A percentile compares a stretch with the other conserved stretches of the same genome.
phyloP scores from a whole-genome alignment of 2,888 invertebrate genomes.

The Eristalinus aeneus region DNA sequence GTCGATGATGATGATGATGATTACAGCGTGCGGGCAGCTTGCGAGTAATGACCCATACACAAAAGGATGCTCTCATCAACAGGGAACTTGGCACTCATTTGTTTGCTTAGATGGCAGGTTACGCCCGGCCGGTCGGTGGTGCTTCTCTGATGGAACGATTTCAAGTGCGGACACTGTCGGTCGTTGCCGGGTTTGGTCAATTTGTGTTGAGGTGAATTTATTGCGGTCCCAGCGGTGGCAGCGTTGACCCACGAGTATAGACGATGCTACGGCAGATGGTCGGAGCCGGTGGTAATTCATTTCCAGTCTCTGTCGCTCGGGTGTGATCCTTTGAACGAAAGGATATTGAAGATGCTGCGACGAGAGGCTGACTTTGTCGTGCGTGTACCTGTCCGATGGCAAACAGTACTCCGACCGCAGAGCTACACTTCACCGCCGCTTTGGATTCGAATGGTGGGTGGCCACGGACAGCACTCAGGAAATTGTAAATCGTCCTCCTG shows the following conservation, averaged over 20 bases:
- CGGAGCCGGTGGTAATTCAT: constrained; percentile 61
- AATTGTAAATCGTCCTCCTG: constrained; percentile 50
- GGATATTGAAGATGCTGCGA: constrained; percentile 36
- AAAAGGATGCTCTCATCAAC: constrained; percentile 61
- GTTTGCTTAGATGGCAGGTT: constrained; percentile 46
- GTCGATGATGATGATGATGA: constrained; percentile 7
- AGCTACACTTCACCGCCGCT: constrained; percentile 27
- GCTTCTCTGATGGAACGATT: constrained; percentile 19
- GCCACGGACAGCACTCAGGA: constrained; percentile 40
- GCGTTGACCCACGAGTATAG: constrained; percentile 43
- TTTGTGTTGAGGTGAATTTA: constrained; percentile 57
- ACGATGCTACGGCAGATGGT: constrained; percentile 59
- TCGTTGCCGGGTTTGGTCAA: constrained; percentile 50
- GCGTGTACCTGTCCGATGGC: constrained; percentile 18
- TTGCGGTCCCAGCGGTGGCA: constrained; percentile 46
- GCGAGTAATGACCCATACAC: constrained; percentile 64
- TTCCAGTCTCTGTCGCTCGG: constrained; percentile 53
- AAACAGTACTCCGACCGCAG: constrained; percentile 29
- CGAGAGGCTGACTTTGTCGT: constrained; percentile 5
- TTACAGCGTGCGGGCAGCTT: constrained; percentile 21
- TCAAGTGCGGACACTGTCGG: constrained; percentile 10
- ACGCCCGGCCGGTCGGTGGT: constrained; percentile 19
- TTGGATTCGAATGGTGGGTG: neutral
- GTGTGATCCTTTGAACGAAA: constrained; percentile 56
- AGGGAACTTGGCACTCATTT: constrained; percentile 59